Evolutionary conservation across 2,888 invertebrate species (phyloP).

Genomic region (Lasioglossum pauxillum): DNA sequence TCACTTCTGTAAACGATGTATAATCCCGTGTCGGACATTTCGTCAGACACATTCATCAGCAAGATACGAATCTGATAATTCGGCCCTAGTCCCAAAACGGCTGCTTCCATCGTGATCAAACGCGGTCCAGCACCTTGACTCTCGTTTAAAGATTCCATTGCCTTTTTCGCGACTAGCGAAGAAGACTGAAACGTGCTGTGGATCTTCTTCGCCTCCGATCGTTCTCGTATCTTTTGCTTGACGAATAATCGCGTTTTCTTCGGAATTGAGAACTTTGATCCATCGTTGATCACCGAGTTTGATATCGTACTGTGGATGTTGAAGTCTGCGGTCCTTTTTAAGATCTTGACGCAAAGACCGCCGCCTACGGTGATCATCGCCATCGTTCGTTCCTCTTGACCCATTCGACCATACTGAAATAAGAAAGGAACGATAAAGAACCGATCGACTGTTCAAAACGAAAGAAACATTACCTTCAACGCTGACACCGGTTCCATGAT

Average conservation of each 20-base stretch:
- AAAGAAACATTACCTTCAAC: slow-evolving; percentile 75
- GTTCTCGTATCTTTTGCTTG: slow-evolving; percentile 96
- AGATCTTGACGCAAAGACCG: slow-evolving; percentile 93
- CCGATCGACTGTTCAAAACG: not conserved
- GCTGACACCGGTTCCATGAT: slow-evolving; percentile 80
- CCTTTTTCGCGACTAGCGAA: slow-evolving; percentile 91
- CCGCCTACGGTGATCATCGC: slow-evolving; percentile 93
- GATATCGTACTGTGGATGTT: slow-evolving; percentile 84
- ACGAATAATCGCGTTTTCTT: slow-evolving; percentile 98
- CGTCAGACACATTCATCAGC: slow-evolving; percentile 78
- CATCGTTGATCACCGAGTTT: slow-evolving; percentile 26
- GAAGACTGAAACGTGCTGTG: slow-evolving; percentile 95
- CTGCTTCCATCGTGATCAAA: slow-evolving; percentile 77
- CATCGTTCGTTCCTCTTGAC: slow-evolving; percentile 97
- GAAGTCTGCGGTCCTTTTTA: slow-evolving; percentile 96
- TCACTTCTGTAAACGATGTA: slow-evolving; percentile 78
- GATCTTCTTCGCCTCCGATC: slow-evolving; percentile 94
- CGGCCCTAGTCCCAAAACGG: slow-evolving; percentile 81
- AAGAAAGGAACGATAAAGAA: not conserved
- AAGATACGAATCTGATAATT: slow-evolving; percentile 77
- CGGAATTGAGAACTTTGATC: slow-evolving; percentile 89
- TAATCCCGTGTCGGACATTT: slow-evolving; percentile 72
- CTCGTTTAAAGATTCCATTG: slow-evolving; percentile 91
- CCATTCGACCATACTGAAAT: slow-evolving; percentile 90
- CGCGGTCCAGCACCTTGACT: slow-evolving; percentile 88